Evolutionary conservation across 2,888 invertebrate species (phyloP), one percentile per base, ranked within the genome.

Genomic region (Heliothis peltigera): DNA sequence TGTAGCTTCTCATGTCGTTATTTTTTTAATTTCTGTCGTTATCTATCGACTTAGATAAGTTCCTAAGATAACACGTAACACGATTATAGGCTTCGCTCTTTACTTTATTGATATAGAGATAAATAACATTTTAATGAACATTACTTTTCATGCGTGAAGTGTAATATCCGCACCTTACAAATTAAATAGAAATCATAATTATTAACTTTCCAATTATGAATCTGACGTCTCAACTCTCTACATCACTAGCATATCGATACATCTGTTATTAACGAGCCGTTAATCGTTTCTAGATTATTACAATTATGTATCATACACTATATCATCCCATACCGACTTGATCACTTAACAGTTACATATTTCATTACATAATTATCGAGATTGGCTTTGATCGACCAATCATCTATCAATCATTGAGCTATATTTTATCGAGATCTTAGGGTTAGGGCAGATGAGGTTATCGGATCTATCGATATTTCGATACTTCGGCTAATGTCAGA

Each of bases 291-390:
- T n/a, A 73, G 59, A 77, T 76, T 64, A 71, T 77, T 60, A 73
- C 72, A 77, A 72, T 65, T 65, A 77, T 57, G 17, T 49, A 59
- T 72, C 56, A 77, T 64, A 72, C 77, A 64, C 48, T 71, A 55
- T 48, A 76, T 72, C 55, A 59, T 72, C 73, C 52, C 72, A 72
- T 72, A 52, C 74, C 66, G 6, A 22, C 2, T 17, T 32, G 74
- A 77, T 66, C 74, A 73, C 59, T 53, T 64, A 60, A 73, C 74
- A 73, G 78, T 66, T n/a, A 69, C 51, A 67, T 58, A 80, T 65
- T 80, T 73, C 70, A 80, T 80, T 67, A 67, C 51, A 80, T 66
- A 80, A 77, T 80, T 80, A 78, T 61, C 74, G 46, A 64, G 80
- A 77, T 78, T 73, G 74, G 21, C 32, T 22, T 53, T 66, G 77